phyloP scores from a whole-genome alignment of 2,113 vertebrate species.

The Melanotaenia duboulayi region DNA sequence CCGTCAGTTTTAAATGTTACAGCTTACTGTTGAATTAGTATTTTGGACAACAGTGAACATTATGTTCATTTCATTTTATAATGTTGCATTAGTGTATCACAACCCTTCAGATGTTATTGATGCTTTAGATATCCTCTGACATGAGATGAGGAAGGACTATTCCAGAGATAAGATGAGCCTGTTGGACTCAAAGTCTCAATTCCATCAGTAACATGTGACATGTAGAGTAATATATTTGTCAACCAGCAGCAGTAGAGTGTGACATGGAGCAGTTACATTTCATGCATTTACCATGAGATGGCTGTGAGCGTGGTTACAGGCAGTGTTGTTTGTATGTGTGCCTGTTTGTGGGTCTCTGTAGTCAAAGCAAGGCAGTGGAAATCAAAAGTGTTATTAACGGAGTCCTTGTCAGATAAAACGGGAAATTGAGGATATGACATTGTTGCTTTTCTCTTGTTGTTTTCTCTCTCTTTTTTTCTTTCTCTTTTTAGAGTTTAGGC shows the following conservation, averaged over 20 bases:
- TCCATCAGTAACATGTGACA: not conserved
- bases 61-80: too few species aligned
- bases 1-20: not conserved
- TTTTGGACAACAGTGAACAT: not conserved
- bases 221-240: slow-evolving; percentile 18
- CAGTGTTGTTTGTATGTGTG: slow-evolving; percentile 1
- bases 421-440: slow-evolving; percentile 23
- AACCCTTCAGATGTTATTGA: too few species aligned
- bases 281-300: slow-evolving; percentile 44
- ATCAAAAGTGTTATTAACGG: slow-evolving; percentile 21
- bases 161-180: not conserved
- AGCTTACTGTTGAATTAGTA: not conserved
- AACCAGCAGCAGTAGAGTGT: slow-evolving; percentile 14
- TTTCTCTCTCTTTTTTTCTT: not conserved
- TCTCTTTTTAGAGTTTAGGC: slow-evolving; percentile 4
- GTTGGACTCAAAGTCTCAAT: not conserved
- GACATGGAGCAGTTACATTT: slow-evolving; percentile 40
- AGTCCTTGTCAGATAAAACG: slow-evolving; percentile 49
- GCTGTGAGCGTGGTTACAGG: slow-evolving; percentile 31
- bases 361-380: slow-evolving; percentile 31
- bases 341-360: slow-evolving; percentile 8
- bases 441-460: slow-evolving; percentile 19
- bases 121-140: not conserved
- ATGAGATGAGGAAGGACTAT: not conserved
- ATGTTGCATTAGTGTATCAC: too few species aligned